Percentiles rank a stretch among this genome's conserved stretches.
Conservation (phyloP, 2,888 invertebrate genomes). For the Anticlea derivata region DNA sequence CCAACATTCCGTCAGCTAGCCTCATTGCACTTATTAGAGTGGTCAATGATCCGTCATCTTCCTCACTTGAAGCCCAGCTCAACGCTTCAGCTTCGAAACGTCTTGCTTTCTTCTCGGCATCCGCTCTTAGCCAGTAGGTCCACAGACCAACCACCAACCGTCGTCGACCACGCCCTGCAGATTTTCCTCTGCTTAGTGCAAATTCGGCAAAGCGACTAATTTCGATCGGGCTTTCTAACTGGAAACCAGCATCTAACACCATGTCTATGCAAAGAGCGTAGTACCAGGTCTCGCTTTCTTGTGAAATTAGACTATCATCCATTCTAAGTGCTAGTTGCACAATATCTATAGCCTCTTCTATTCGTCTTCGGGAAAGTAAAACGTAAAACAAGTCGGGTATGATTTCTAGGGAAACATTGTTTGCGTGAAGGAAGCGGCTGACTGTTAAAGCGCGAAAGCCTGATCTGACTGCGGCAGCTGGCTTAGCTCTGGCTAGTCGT, state of each 20-base stretch:
- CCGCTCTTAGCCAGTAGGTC: slow-evolving; percentile 72
- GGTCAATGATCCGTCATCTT: slow-evolving; percentile 59
- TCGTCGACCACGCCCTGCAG: slow-evolving; percentile 54
- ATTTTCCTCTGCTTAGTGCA: slow-evolving; percentile 51
- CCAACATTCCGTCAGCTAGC: slow-evolving; percentile 74
- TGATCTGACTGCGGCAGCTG: slow-evolving; percentile 60
- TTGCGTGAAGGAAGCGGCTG: slow-evolving; percentile 69
- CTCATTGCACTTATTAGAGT: slow-evolving; percentile 64
- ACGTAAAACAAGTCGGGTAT: slow-evolving; percentile 74
- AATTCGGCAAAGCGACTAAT: slow-evolving; percentile 70
- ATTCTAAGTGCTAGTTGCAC: slow-evolving; percentile 59
- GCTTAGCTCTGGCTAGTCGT: slow-evolving; percentile 59
- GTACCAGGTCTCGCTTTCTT: slow-evolving; percentile 77
- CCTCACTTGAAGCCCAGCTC: slow-evolving; percentile 52
- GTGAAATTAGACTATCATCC: slow-evolving; percentile 45
- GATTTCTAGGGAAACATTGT: slow-evolving; percentile 66
- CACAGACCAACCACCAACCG: slow-evolving; percentile 66
- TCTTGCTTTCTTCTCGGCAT: slow-evolving; percentile 61
- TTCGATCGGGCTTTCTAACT: slow-evolving; percentile 72
- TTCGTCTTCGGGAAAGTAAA: slow-evolving; percentile 66
- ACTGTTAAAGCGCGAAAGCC: slow-evolving; percentile 70
- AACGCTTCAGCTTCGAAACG: slow-evolving; percentile 71
- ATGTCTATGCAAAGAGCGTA: slow-evolving; percentile 84
- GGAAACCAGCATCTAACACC: slow-evolving; percentile 82
- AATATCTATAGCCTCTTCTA: slow-evolving; percentile 78